Percentiles rank a stretch among this genome's conserved stretches.
phyloP scores from a whole-genome alignment of 2,113 vertebrate genomes.

The Athene noctua region DNA sequence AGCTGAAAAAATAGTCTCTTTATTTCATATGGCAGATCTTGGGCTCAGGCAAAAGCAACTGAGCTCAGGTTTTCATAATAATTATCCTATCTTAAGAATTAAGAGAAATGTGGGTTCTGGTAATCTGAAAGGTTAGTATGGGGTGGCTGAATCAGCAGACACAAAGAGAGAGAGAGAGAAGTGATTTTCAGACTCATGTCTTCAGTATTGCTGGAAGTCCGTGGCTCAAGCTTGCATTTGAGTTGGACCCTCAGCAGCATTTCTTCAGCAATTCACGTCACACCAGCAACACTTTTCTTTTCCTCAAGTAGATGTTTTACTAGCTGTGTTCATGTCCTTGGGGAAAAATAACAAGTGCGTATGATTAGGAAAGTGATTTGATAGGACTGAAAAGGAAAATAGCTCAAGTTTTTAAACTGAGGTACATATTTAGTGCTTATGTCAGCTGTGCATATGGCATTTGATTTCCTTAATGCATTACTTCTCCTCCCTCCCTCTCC shows the following conservation, averaged over 20 bases:
- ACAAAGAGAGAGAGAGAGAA: not conserved
- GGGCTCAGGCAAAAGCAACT: not conserved
- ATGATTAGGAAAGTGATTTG: conserved; percentile 32
- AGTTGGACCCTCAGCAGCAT: not conserved
- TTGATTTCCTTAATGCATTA: not conserved
- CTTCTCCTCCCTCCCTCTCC: not conserved
- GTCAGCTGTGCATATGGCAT: not conserved
- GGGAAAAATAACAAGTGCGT: not conserved
- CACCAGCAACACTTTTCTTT: not conserved
- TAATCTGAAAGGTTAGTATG: not conserved
- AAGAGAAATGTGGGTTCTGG: not conserved
- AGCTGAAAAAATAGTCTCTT: not conserved
- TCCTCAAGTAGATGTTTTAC: conserved; percentile 1
- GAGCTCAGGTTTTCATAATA: not conserved
- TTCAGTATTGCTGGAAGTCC: not conserved
- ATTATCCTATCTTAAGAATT: not conserved
- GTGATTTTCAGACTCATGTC: not conserved
- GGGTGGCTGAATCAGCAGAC: not conserved
- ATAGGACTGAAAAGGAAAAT: conserved; percentile 13
- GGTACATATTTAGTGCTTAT: conserved; percentile 13
- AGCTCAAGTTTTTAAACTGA: not conserved
- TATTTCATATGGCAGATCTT: not conserved
- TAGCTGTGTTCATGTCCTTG: not conserved
- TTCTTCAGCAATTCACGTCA: not conserved
- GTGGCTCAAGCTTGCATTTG: fast-evolving